Evolutionary conservation across 2,797 vertebrate genomes (phyloP), one percentile per base, ranked within the genome.

Genomic region (Enteromius trimaculatus): DNA sequence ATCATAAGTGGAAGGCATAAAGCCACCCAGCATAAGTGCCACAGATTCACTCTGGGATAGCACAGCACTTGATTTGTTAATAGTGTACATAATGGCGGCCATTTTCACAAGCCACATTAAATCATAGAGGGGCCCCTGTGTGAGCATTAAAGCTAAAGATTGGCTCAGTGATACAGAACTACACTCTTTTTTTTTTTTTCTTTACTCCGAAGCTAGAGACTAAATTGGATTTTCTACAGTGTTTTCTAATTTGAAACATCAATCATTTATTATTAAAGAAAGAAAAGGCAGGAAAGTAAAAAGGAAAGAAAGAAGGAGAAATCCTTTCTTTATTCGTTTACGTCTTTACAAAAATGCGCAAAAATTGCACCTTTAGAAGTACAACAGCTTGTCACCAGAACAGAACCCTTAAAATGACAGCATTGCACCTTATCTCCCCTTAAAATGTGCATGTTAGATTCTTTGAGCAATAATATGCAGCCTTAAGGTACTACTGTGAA

Each of bases 261-360:
- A 96, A 97, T 98, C 96, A 97, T 97, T 96, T 97, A 96, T 96
- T 96, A 97, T 97, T 96, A 97, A 97, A 97, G 93, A 92, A 91
- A 89, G 86, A 88, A 91, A 42, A 90, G 26, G 14, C 14, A 64
- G 86, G 86, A 91, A 89, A 77, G 77, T 88, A 90, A 82, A 84
- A 85, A 86, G 83, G 64, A 79, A 79, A 34, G 42, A 6, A 68
- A 53, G 83, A 90, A 88, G 88, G 77, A 16, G 26, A 47, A 21
- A 53, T 49, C 17, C 19, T 64, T 64, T 29, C 37, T 51, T 66
- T 29, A 76, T 49, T 49, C 19, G 11, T 29, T 44, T 77, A 29
- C 7, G 51, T 23, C 21, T 4, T 62, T 64, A 39, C 49, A 34
- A 31, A 64, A 29, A 26, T 60, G 11, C 1, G 13, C 49, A 58